A percentile compares a stretch with the other conserved stretches of the same genome.
Conservation (phyloP, 1,140 invertebrate species). For the Bombus breviceps region DNA sequence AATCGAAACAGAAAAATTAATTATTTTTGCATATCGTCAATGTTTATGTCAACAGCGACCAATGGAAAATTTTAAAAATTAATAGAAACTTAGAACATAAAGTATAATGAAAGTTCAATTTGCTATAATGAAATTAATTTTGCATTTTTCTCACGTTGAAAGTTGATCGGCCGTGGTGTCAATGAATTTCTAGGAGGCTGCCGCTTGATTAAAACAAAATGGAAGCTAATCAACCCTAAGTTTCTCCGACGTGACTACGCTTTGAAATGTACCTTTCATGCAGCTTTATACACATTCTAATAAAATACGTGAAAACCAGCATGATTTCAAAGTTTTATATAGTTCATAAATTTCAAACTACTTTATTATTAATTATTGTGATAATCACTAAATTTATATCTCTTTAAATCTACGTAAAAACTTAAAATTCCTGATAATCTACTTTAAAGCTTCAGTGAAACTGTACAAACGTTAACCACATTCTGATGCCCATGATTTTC, state of each 20-base stretch:
- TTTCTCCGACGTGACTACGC: neutral
- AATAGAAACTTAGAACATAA: neutral
- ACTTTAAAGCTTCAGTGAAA: too few species aligned
- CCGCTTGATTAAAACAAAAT: neutral
- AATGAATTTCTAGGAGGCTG: neutral
- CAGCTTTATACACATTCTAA: neutral
- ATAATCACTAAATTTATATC: neutral
- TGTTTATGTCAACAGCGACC: too few species aligned
- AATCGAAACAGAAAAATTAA: too few species aligned
- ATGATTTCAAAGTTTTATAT: neutral
- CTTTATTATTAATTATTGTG: too few species aligned
- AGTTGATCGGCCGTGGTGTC: conserved; percentile 1
- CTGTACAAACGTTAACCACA: too few species aligned
- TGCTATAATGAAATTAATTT: neutral
- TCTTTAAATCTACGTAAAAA: too few species aligned
- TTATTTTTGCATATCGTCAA: too few species aligned
- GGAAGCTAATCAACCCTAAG: neutral
- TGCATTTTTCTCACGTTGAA: neutral
- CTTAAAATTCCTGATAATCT: too few species aligned
- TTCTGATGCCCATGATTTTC: too few species aligned
- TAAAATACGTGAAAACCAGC: neutral
- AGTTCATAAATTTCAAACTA: too few species aligned
- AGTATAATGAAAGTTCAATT: neutral
- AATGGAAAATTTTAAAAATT: neutral
- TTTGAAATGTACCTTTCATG: neutral